Conservation (phyloP, 2,797 vertebrate species). For the Hippoglossus hippoglossus region DNA sequence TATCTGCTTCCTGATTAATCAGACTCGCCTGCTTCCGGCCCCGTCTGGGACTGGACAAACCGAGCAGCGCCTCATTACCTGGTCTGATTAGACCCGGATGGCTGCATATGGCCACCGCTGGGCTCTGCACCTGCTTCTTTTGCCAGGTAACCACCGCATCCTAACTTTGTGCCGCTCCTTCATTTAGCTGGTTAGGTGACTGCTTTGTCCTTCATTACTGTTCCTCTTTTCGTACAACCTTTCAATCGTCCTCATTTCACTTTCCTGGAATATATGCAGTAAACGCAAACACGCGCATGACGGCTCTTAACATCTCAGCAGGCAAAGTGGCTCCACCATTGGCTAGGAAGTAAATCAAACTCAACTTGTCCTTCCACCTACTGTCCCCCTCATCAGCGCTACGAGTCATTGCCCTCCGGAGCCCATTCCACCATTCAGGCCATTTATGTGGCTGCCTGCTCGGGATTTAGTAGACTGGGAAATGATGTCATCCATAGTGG, state of each 20-base stretch:
- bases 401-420: slow-evolving; percentile 71
- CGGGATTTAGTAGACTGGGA: slow-evolving; percentile 70
- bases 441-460: slow-evolving; percentile 64
- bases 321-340: slow-evolving; percentile 19
- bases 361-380: slow-evolving; percentile 70
- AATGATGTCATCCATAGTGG: slow-evolving; percentile 60
- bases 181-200: slow-evolving; percentile 18
- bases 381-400: slow-evolving; percentile 60
- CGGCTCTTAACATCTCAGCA: slow-evolving; percentile 24
- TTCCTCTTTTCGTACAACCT: background rate
- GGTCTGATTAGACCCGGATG: slow-evolving; percentile 69
- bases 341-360: slow-evolving; percentile 64
- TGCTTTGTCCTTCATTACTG: background rate
- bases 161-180: slow-evolving; percentile 5
- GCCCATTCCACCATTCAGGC: slow-evolving; percentile 62
- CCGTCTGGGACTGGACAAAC: slow-evolving; percentile 71
- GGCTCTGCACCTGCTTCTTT: slow-evolving; percentile 64
- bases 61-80: slow-evolving; percentile 64
- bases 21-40: slow-evolving; percentile 67
- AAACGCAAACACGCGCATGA: background rate
- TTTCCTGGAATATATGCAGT: background rate
- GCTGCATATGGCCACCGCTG: slow-evolving; percentile 50
- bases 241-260: background rate
- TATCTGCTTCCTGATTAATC: slow-evolving; percentile 71
- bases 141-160: slow-evolving; percentile 22